These are phyloP conservation scores for Ptilorrhoa leucosticta DNA, from an alignment of 2,113 vertebrate genomes.

Conservation along the genomic window DNA sequence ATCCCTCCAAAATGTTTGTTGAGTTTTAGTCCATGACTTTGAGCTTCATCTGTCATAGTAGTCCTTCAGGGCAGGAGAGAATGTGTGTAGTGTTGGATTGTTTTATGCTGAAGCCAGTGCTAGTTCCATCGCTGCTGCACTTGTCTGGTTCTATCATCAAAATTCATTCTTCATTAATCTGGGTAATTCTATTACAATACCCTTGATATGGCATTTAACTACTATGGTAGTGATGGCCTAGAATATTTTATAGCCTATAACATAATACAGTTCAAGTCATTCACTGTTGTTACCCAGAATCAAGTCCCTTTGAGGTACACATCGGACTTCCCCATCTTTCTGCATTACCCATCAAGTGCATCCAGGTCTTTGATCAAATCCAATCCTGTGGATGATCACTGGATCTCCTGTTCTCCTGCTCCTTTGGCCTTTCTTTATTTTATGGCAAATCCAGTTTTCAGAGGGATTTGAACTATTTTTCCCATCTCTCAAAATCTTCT, in stretches of 20 bases:
- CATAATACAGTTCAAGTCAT: not conserved
- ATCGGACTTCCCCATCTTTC: not conserved
- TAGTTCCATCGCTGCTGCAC: not conserved
- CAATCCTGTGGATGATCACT: rapidly evolving
- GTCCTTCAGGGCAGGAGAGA: not conserved
- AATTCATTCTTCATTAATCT: not conserved
- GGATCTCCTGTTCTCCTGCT: not conserved
- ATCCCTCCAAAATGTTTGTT: not conserved
- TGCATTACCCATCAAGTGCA: not conserved
- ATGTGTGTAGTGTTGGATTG: not conserved
- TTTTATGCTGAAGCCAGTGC: not conserved
- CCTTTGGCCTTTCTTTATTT: not conserved
- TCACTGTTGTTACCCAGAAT: not conserved
- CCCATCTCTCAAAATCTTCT: not conserved
- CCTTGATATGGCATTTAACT: not conserved
- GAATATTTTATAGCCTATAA: not conserved
- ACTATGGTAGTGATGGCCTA: not conserved
- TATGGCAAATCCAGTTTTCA: not conserved
- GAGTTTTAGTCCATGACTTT: not conserved
- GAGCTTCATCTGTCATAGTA: not conserved
- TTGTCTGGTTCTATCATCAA: not conserved
- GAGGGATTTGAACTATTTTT: not conserved
- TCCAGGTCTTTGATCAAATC: not conserved
- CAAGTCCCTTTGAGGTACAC: not conserved
- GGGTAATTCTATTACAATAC: not conserved